phyloP scores from a whole-genome alignment of 2,888 invertebrate species.

The Lochmaea crataegi region DNA sequence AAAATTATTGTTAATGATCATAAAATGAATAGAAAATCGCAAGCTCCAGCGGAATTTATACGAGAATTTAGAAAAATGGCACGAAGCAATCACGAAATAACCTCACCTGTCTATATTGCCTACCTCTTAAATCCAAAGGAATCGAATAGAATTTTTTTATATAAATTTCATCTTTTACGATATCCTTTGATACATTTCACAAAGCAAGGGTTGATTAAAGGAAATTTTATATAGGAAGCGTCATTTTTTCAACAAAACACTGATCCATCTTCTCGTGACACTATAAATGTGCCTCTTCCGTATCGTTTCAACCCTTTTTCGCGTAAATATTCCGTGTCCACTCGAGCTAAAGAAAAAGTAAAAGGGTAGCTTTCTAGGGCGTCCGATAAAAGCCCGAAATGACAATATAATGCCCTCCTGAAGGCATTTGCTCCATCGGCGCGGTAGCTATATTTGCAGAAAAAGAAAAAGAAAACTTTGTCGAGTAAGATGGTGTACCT shows the following conservation, averaged over 20 bases:
- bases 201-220: no score
- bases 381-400: constrained; percentile 49
- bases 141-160: no score
- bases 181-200: no score
- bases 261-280: constrained; percentile 8
- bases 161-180: no score
- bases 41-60: no score
- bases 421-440: constrained; percentile 40
- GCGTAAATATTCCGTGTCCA: constrained; percentile 42
- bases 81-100: no score
- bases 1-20: no score
- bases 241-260: not conserved
- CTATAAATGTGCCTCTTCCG: constrained; percentile 1
- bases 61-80: no score
- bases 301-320: constrained; percentile 25
- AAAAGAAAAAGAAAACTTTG: constrained; percentile 41
- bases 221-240: no score
- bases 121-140: no score
- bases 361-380: constrained; percentile 44
- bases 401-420: constrained; percentile 49
- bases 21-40: no score
- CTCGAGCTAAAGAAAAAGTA: constrained; percentile 41
- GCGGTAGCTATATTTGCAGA: constrained; percentile 34
- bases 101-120: no score
- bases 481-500: constrained; percentile 18